Evolutionary conservation across 2,797 vertebrate species (phyloP), one percentile per base, ranked within the genome.

Genomic region (Epinephelus coioides): DNA sequence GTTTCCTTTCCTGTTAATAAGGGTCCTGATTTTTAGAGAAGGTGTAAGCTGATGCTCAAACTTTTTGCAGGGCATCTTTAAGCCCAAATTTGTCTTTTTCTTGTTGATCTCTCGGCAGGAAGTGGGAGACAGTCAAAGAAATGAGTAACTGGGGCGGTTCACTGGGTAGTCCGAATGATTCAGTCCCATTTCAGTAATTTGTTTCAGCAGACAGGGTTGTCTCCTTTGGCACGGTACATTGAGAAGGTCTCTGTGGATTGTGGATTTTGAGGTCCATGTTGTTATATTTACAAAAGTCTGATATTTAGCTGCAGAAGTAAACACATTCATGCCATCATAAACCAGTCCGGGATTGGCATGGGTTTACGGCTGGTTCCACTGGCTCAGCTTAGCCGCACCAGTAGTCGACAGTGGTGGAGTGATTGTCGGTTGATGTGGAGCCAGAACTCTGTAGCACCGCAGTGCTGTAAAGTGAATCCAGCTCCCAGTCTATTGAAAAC

Each of bases 161-260:
- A 40, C 69, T 71, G 69, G 65, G 65, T 62, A 78, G 63, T 79
- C 56, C 27, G 56, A 79, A 67, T 47, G 63, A 86, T 82, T 78
- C 73, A 57, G 81, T 78, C 70, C 66, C 66, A 19, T 77, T 86
- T 57, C 81, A 68, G 73, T 72, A 21, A 77, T 82, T 81, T 53
- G 77, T 82, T 76, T 85, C 78, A 75, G 75, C 72, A 81, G 84
- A 85, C 83, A 46, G 79, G 76, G 79, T 56, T 56, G 64, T 87
- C 84, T 91, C 91, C 84, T 94, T 95, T 94, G 93, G 94, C 94
- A 95, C 92, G 21, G 82, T 68, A 90, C 88, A 91, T 90, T 57
- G 76, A 87, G 83, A 94, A 93, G 88, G 90, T 91, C 81, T 92
- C 80, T 84, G 88, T 79, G 89, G 88, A 86, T 85, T 82, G 77